Evolutionary conservation across 2,113 vertebrate genomes (phyloP), one percentile per base, ranked within the genome.

Genomic region (Austrofundulus limnaeus): DNA sequence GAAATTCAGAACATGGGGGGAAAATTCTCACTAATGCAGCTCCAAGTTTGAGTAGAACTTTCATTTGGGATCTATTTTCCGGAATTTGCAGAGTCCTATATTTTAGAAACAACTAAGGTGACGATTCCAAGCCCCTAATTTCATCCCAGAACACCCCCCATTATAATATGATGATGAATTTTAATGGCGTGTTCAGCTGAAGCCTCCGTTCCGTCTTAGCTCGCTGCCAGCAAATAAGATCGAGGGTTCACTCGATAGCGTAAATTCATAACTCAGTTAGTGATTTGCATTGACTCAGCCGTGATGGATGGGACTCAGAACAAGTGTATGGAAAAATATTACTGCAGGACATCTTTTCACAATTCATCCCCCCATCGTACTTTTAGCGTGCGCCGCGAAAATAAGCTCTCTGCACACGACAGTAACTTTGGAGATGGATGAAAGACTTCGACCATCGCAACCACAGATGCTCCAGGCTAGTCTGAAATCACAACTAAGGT

Each of bases 271-370:
- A 81, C 65, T 62, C 68, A 24, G 66, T 82, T 39, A 53, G 78
- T 48, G 76, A 79, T 79, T 81, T 79, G 83, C 77, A 79, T 78
- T 74, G 77, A 75, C 64, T 69, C 39, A 2, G 63, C 43, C 7
- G 61, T 75, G 81, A 81, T 80, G 72, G 77, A 88, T 83, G 56
- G 31, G 66, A 66, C n/a, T 23, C 6, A 17, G 77, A 72, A 64
- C 49, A 66, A 68, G 19, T 38, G 51, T 42, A 46, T 61, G 57
- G n/a, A 81, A 66, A 74, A 82, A 70, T 52, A 76, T 77, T 65
- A 76, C 84, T 70, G 63, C 72, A 50, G 77, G 87, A 80, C 78
- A 80, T 86, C 61, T 78, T 57, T 59, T 61, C 60, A 66, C 74
- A 63, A 75, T 80, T 78, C 79, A 57, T 72, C 53, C 54, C 65